Evolutionary conservation across 2,113 vertebrate species (phyloP), one percentile per base, ranked within the genome.

Genomic region (Hiodon alosoides): DNA sequence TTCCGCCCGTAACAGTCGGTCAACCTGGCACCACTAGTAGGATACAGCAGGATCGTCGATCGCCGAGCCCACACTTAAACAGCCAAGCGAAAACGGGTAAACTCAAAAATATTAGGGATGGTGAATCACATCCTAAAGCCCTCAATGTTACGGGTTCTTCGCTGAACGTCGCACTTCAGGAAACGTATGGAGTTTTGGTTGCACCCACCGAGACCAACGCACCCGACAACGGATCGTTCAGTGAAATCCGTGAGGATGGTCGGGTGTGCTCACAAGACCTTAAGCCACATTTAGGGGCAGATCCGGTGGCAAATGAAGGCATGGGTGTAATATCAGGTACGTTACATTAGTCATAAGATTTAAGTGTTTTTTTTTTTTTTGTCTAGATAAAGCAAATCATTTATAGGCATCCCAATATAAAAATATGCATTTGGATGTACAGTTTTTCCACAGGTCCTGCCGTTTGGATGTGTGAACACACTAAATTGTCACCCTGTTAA

Each of bases 181-280:
- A 79, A 62, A 65, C 60, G 3, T 55, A 68, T 9, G 67, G 57
- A 8, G 65, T 57, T 17, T 3, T 50, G 51, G 64, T 54, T 16
- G 71, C 46, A 7, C 66, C 16, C 1, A 9, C 69, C 5, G 71
- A 71, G 52, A 60, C 17, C 7, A 77, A 47, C 58, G 76, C 61
- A 67, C 59, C 53, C 11, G 7, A 1, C 13, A 52, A 71, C 60
- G 79, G 67, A 11, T 79, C 75, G 10, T 83, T 81, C 70, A 76
- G 81, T 67, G 80, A 85, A 61, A 85, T 81, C 47, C 74, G 80
- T 13, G 83, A 80, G 50, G 81, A 85, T 62, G 81, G 81, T 51
- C 73, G 76, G 51, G 78, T 80, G 2, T 73, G 74, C 16, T 80
- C 79, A 11, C 76, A 79, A 16, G 76, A 77, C 5, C 13, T 77